phyloP scores from a whole-genome alignment of 2,797 vertebrate species.

The Ctenopoma multispine region DNA sequence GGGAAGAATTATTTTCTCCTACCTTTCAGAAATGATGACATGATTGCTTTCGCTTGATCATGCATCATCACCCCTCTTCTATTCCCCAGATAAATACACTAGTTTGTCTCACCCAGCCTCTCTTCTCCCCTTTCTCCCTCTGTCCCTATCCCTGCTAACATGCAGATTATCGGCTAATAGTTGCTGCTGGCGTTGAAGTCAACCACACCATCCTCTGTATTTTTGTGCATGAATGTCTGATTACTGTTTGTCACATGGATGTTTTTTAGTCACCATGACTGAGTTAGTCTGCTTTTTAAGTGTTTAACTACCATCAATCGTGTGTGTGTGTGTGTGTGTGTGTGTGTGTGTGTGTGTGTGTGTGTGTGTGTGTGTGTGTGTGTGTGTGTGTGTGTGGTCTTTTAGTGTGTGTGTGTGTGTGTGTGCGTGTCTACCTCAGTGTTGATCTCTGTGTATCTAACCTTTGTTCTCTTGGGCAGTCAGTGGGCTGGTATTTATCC shows the following conservation, averaged over 20 bases:
- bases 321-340: slow-evolving; percentile 34
- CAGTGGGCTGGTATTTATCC: slow-evolving; percentile 93
- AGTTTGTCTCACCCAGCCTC: slow-evolving; percentile 70
- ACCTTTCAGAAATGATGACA: slow-evolving; percentile 99
- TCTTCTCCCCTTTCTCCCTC: slow-evolving; percentile 42
- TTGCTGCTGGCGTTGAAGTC: slow-evolving; percentile 68
- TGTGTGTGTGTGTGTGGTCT: too few relatives aligned
- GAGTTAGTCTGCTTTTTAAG: slow-evolving; percentile 67
- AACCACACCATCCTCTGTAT: slow-evolving; percentile 54
- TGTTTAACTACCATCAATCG: slow-evolving; percentile 71
- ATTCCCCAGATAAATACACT: slow-evolving; percentile 93
- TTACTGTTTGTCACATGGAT: slow-evolving; percentile 45
- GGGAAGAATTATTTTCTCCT: slow-evolving; percentile 97
- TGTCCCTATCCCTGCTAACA: slow-evolving; percentile 60
- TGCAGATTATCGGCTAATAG: slow-evolving; percentile 80
- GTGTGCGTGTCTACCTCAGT: slow-evolving; percentile 71
- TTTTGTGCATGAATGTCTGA: slow-evolving; percentile 41
- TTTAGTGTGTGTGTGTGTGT: slow-evolving; percentile 31
- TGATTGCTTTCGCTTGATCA: slow-evolving; percentile 99
- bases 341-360: too few relatives aligned
- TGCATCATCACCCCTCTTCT: slow-evolving; percentile 95
- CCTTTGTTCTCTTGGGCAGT: slow-evolving; percentile 91
- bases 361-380: too few relatives aligned
- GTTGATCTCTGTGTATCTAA: slow-evolving; percentile 94
- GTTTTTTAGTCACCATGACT: slow-evolving; percentile 63